A percentile compares a stretch with the other conserved stretches of the same genome.
Conservation (phyloP, 2,113 vertebrate genomes). For the Seriola aureovittata region DNA sequence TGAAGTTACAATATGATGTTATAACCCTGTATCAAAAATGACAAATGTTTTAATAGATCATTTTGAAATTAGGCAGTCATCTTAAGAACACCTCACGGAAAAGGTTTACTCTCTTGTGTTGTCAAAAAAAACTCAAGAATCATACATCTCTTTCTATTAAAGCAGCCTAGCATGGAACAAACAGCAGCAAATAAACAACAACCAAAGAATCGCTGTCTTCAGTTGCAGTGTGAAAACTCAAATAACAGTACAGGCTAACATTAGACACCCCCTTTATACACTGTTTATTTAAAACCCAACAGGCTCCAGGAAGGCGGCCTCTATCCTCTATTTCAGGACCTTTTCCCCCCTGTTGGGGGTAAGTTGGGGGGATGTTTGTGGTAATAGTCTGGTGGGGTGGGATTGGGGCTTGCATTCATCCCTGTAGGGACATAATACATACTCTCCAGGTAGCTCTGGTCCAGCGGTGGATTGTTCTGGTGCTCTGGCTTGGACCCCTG, state of each 20-base stretch:
- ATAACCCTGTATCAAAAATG: constrained; percentile 49
- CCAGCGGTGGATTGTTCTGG: constrained; percentile 83
- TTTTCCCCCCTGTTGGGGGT: constrained; percentile 85
- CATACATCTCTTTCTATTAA: constrained; percentile 14
- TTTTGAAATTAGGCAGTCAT: constrained; percentile 28
- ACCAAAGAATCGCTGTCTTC: constrained; percentile 63
- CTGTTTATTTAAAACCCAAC: constrained; percentile 79
- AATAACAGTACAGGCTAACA: constrained; percentile 78
- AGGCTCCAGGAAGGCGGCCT: constrained; percentile 79
- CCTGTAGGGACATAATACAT: constrained; percentile 93
- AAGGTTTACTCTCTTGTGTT: constrained; percentile 29
- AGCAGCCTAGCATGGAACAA: constrained; percentile 56
- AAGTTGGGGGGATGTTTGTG: constrained; percentile 82
- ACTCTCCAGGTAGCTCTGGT: constrained; percentile 90
- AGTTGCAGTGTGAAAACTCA: constrained; percentile 75
- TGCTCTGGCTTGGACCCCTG: constrained; percentile 81
- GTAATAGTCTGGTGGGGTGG: constrained; percentile 83
- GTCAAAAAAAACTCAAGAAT: constrained; percentile 50
- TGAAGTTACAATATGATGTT: constrained; percentile 30
- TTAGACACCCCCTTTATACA: constrained; percentile 74
- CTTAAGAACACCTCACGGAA: constrained; percentile 49
- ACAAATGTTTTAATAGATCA: constrained; percentile 12
- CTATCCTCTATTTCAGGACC: constrained; percentile 83
- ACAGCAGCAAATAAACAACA: constrained; percentile 74
- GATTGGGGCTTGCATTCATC: constrained; percentile 88